These are phyloP conservation scores for Aradus depressus DNA, from an alignment of 2,888 invertebrate genomes.

Conservation along the genomic window DNA sequence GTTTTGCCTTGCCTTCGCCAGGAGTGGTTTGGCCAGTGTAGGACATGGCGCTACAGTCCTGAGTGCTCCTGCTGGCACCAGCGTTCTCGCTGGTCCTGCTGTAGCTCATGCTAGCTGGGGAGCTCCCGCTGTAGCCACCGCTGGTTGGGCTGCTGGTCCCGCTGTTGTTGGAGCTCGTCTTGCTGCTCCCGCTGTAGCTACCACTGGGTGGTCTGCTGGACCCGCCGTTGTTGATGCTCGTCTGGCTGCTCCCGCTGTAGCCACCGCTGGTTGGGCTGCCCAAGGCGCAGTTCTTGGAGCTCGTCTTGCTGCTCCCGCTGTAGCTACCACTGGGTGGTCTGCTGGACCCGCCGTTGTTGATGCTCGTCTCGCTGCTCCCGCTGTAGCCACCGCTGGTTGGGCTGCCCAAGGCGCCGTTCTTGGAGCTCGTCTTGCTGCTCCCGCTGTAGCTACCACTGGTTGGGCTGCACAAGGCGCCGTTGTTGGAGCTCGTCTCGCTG, in stretches of 20 bases:
- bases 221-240: neutral
- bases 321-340: neutral
- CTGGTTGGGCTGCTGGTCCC: neutral
- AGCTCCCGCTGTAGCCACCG: neutral
- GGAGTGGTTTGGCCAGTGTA: constrained; percentile 8
- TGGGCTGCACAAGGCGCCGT: constrained; percentile 11
- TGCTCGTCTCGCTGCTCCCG: neutral
- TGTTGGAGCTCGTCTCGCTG: constrained; percentile 17
- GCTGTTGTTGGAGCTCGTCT: neutral
- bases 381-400: constrained; percentile 1
- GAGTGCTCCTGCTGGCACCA: neutral
- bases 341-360: neutral
- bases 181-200: neutral
- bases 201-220: neutral
- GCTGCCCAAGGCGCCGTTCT: constrained; percentile 1
- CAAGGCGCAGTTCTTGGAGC: neutral
- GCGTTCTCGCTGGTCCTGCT: neutral
- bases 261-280: neutral
- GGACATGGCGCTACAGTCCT: neutral
- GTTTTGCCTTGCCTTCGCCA: constrained; percentile 10
- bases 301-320: constrained; percentile 1
- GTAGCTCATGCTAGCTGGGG: neutral
- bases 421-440: constrained; percentile 12
- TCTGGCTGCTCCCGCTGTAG: constrained; percentile 8
- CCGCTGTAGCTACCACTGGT: constrained; percentile 45